phyloP scores from a whole-genome alignment of 2,888 invertebrate species.

The Drosophila monieri region DNA sequence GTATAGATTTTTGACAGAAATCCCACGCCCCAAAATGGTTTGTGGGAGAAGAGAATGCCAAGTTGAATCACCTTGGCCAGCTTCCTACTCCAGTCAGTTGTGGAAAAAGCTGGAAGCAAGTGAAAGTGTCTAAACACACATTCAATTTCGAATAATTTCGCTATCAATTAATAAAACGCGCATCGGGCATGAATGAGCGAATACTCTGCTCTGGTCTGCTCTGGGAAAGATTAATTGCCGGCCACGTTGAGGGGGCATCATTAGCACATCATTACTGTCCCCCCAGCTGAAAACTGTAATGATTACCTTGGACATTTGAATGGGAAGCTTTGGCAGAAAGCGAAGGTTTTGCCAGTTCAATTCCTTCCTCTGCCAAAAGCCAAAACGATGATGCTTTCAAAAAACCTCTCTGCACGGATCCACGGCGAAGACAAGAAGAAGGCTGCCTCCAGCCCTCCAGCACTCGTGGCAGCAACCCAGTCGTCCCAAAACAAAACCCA shows the following conservation, averaged over 20 bases:
- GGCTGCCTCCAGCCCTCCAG: conserved; percentile 31
- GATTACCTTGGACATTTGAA: conserved; percentile 38
- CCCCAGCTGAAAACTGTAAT: conserved; percentile 30
- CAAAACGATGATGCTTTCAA: conserved; percentile 28
- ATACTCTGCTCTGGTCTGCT: conserved; percentile 37
- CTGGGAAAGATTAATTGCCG: conserved; percentile 67
- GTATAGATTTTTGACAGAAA: not conserved
- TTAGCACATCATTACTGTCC: conserved; percentile 74
- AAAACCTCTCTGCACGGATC: conserved; percentile 20
- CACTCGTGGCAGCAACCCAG: conserved; percentile 20
- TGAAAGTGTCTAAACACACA: conserved; percentile 70
- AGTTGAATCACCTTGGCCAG: conserved; percentile 5
- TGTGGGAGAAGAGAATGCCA: not conserved
- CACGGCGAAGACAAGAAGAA: conserved; percentile 8
- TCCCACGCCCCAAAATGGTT: not conserved
- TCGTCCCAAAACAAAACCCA: conserved; percentile 24
- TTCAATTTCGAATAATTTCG: conserved; percentile 75
- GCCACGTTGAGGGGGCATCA: conserved; percentile 54
- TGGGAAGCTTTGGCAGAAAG: conserved; percentile 38
- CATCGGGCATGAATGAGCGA: conserved; percentile 47
- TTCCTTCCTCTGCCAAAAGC: conserved; percentile 25
- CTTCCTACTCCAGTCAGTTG: conserved; percentile 17
- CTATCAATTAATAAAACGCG: conserved; percentile 75
- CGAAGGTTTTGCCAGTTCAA: conserved; percentile 25
- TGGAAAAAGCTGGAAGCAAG: conserved; percentile 46